Evolutionary conservation across 2,888 invertebrate genomes (phyloP).

Genomic region (Cryptophagus acutangulus): DNA sequence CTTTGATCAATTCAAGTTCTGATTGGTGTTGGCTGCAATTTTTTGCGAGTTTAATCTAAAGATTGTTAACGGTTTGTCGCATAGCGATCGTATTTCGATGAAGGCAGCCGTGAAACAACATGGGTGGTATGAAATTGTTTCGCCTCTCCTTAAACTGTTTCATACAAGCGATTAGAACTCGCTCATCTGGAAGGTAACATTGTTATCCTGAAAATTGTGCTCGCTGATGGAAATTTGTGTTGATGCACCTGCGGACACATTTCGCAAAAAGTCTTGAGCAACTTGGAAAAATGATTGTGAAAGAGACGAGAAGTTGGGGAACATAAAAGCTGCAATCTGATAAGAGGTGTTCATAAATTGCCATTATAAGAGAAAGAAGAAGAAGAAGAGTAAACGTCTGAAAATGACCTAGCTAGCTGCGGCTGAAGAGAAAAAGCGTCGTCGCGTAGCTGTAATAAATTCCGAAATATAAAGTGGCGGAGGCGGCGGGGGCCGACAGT

Average conservation of each 20-base stretch:
- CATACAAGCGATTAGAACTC: slow-evolving; percentile 48
- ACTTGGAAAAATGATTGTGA: neutral
- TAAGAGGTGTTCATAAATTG: too few relatives aligned
- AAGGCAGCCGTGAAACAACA: slow-evolving; percentile 47
- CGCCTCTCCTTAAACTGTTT: slow-evolving; percentile 48
- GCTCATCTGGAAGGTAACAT: slow-evolving; percentile 45
- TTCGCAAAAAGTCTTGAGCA: neutral
- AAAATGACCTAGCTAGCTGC: neutral
- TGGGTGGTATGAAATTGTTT: slow-evolving; percentile 47
- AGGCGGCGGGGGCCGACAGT: neutral
- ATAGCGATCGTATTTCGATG: slow-evolving; percentile 36
- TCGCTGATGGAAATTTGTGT: slow-evolving; percentile 39
- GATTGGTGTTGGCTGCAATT: too few relatives aligned
- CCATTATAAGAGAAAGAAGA: too few relatives aligned
- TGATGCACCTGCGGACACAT: slow-evolving; percentile 9
- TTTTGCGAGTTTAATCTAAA: slow-evolving; percentile 23
- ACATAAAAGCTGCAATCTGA: neutral
- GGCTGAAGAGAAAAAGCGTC: neutral
- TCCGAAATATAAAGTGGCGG: neutral
- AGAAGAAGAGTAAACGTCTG: too few relatives aligned
- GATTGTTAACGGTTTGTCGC: slow-evolving; percentile 32
- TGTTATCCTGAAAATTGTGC: slow-evolving; percentile 45
- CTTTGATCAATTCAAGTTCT: too few relatives aligned
- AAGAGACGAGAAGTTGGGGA: neutral
- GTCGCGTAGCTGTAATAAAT: slow-evolving; percentile 1